Conservation (phyloP, 2,797 vertebrate genomes). For the Atherinosoma microstoma region DNA sequence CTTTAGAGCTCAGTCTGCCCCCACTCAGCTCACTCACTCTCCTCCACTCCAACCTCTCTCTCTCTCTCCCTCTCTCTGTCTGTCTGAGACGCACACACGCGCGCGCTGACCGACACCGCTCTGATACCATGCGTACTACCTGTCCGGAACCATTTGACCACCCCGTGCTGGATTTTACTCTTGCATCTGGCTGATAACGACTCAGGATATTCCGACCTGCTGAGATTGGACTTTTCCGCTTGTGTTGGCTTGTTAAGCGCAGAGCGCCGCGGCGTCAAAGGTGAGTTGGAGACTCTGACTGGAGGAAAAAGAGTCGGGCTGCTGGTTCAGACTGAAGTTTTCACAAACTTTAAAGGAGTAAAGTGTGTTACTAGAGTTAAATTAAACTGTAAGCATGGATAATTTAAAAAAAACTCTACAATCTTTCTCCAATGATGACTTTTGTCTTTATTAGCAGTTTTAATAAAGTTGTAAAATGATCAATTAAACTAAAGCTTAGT, state of each 20-base stretch:
- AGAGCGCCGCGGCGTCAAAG: conserved; percentile 46
- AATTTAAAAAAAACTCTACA: too few relatives aligned
- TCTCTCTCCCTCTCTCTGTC: too few relatives aligned
- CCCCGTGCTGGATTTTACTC: conserved; percentile 78
- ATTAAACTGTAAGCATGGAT: not conserved
- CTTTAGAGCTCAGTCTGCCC: conserved; percentile 83
- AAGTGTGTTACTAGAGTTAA: not conserved
- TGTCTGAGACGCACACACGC: conserved; percentile 14
- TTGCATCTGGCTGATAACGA: conserved; percentile 60
- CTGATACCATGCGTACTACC: conserved; percentile 75
- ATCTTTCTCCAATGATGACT: too few relatives aligned
- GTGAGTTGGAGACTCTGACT: conserved; percentile 68
- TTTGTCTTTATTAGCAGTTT: not conserved
- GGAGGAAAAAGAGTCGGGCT: not conserved
- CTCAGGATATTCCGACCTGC: conserved; percentile 56
- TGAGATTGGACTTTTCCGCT: conserved; percentile 16
- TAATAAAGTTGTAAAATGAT: not conserved
- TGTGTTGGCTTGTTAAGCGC: conserved; percentile 20
- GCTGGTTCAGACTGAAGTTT: not conserved
- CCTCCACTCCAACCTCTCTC: conserved; percentile 23
- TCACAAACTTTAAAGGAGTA: not conserved
- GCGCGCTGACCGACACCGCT: conserved; percentile 18
- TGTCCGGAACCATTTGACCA: conserved; percentile 68
- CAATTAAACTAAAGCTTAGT: not conserved
- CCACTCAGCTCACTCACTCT: conserved; percentile 66